Base-by-base conservation (phyloP, 2,797 vertebrate species). In the Fistularia commersonii region DNA sequence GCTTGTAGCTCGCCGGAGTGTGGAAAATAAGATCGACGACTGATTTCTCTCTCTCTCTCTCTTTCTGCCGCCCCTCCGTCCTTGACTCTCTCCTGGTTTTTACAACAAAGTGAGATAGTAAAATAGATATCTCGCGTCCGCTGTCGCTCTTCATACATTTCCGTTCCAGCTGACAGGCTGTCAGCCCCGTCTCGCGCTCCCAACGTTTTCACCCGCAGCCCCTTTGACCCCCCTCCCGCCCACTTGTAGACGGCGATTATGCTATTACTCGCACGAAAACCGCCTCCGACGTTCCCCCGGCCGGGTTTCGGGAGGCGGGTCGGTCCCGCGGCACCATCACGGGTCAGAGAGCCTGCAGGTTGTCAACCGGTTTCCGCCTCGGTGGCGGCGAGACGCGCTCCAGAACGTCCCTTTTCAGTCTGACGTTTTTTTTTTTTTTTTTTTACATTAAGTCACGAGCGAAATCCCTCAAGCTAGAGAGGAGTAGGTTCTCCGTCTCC, bases 21-120 rank as follows among this genome's bases (percentile, higher is more conserved):
- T 92, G 88, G 90, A 91, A 92, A 94, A 95, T 93, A 92, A 95
- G 90, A 94, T 92, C 87, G 66, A 77, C 78, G 71, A 66, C 65
- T 67, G 73, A 74, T 79, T 77, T 23, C n/a, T 12, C 6, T 47
- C 32, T 7, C 48, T 23, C 41, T 38, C 57, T 9, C 34, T 5
- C 51, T 12, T 37, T 13, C 57, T 6, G 33, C 11, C n/a, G 46
- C 40, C 44, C 45, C 41, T 40, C 46, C 39, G 39, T 45, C 52
- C 11, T 49, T 36, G 38, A 48, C 66, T 55, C 68, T 60, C 54
- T 44, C 38, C 44, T 50, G 55, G 62, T 72, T 69, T 68, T 68
- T n/a, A 68, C 69, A 62, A 61, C 72, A 64, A 50, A 64, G 68
- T 61, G 61, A 74, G 82, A 87, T 73, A 79, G 74, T 79, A 79